These are phyloP conservation scores for Aphyosemion australe DNA, from an alignment of 2,113 vertebrate genomes.

Conservation along the genomic window DNA sequence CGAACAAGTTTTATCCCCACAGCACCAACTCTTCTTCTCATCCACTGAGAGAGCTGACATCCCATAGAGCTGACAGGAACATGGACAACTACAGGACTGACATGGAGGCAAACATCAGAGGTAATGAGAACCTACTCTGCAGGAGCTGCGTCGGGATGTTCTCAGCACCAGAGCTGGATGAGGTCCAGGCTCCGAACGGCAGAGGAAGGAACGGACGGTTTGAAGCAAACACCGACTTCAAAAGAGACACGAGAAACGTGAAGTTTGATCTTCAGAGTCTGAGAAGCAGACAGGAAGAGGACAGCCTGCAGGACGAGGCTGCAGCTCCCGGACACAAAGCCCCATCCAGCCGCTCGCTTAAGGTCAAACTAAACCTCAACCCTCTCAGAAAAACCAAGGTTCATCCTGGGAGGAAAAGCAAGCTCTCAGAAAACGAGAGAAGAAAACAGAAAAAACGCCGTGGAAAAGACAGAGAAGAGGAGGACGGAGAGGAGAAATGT, in stretches of 20 bases:
- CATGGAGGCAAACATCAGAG: constrained; percentile 13
- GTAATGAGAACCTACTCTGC: constrained; percentile 44
- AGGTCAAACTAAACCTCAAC: constrained; percentile 83
- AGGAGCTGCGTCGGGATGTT: constrained; percentile 50
- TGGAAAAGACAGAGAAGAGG: constrained; percentile 18
- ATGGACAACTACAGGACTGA: constrained; percentile 29
- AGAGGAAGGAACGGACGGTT: neutral
- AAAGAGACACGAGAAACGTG: constrained; percentile 68
- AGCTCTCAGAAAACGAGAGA: constrained; percentile 39
- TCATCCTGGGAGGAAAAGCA: constrained; percentile 67
- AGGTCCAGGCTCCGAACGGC: constrained; percentile 10
- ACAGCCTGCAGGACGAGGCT: constrained; percentile 23
- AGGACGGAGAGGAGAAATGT: constrained; percentile 14
- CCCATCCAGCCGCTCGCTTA: constrained; percentile 65
- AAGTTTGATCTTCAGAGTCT: constrained; percentile 72
- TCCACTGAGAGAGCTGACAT: constrained; percentile 33
- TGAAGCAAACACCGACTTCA: constrained; percentile 25
- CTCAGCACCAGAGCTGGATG: constrained; percentile 37
- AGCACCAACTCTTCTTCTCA: constrained; percentile 36
- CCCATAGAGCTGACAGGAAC: constrained; percentile 13
- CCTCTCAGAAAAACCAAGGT: constrained; percentile 80
- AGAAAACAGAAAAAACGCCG: constrained; percentile 43
- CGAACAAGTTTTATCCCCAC: constrained; percentile 24
- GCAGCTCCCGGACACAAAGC: constrained; percentile 33
- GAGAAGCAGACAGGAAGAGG: constrained; percentile 18